Percentiles rank a stretch among this genome's conserved stretches.
phyloP scores from a whole-genome alignment of 1,140 invertebrate genomes.

The Pollicipes pollicipes region DNA sequence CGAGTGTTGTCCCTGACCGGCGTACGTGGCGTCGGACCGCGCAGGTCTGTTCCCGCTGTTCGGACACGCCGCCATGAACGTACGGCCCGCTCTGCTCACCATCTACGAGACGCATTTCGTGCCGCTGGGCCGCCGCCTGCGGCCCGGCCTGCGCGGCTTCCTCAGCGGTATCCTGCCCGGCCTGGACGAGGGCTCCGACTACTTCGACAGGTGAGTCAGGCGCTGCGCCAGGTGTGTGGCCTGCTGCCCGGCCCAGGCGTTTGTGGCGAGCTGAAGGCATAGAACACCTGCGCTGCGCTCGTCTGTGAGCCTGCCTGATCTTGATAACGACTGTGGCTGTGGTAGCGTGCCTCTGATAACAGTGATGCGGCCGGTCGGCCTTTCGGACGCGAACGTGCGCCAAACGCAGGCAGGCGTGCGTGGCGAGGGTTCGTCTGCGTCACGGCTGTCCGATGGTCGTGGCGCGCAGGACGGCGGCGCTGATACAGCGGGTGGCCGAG shows the following conservation, averaged over 20 bases:
- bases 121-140: slow-evolving; percentile 54
- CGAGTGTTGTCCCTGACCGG: too few relatives aligned
- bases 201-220: slow-evolving; percentile 49
- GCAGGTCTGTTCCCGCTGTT: slow-evolving; percentile 74
- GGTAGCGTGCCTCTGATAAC: too few relatives aligned
- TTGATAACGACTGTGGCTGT: too few relatives aligned
- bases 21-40: too few relatives aligned
- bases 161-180: slow-evolving; percentile 65
- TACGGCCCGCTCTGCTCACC: slow-evolving; percentile 59
- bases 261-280: too few relatives aligned
- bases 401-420: too few relatives aligned
- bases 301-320: too few relatives aligned
- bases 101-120: slow-evolving; percentile 87
- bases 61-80: slow-evolving; percentile 77
- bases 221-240: slow-evolving; percentile 51
- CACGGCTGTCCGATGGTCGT: background rate
- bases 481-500: slow-evolving; percentile 16
- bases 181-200: slow-evolving; percentile 78
- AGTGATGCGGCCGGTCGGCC: too few relatives aligned
- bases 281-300: too few relatives aligned
- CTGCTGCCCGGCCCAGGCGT: slow-evolving; percentile 72
- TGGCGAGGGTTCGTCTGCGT: too few relatives aligned
- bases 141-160: slow-evolving; percentile 72
- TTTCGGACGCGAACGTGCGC: too few relatives aligned
- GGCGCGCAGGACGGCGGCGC: slow-evolving; percentile 14